These are phyloP conservation scores for Apotomis betuletana DNA, from an alignment of 2,888 invertebrate genomes.

Conservation along the genomic window DNA sequence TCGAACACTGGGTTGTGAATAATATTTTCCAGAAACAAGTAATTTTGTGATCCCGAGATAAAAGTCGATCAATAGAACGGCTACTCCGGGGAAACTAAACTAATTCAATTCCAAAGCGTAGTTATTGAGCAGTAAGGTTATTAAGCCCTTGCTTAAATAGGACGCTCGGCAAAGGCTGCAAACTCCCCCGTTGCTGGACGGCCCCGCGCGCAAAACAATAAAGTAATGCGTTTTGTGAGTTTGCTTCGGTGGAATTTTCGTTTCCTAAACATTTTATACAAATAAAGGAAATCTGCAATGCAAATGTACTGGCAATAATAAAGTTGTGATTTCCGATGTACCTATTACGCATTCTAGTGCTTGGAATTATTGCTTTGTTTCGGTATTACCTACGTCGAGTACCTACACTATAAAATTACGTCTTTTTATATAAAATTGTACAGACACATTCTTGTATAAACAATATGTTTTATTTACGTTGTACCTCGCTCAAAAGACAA, in stretches of 20 bases:
- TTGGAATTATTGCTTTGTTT: no score
- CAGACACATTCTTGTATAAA: not conserved
- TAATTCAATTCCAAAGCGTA: slow-evolving; percentile 1
- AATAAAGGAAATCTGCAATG: not conserved
- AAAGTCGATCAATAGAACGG: not conserved
- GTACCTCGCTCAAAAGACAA: not conserved
- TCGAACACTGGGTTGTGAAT: not conserved
- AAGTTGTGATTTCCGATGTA: no score
- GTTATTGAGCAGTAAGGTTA: not conserved
- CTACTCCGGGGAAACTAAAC: not conserved
- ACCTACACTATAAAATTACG: not conserved
- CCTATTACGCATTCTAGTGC: no score
- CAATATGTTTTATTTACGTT: not conserved
- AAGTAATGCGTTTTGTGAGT: slow-evolving; percentile 47
- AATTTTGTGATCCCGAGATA: not conserved
- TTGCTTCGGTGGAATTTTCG: slow-evolving; percentile 5
- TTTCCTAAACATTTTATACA: not conserved
- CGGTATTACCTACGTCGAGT: no score
- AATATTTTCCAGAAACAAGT: not conserved
- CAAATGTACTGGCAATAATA: not conserved
- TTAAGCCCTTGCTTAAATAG: slow-evolving; percentile 5
- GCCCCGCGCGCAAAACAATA: slow-evolving; percentile 52
- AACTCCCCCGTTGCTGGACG: slow-evolving; percentile 46
- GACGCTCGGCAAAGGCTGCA: slow-evolving; percentile 44
- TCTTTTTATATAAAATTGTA: not conserved